Evolutionary conservation across 2,113 vertebrate genomes (phyloP), one percentile per base, ranked within the genome.

Genomic region (Sardina pilchardus): DNA sequence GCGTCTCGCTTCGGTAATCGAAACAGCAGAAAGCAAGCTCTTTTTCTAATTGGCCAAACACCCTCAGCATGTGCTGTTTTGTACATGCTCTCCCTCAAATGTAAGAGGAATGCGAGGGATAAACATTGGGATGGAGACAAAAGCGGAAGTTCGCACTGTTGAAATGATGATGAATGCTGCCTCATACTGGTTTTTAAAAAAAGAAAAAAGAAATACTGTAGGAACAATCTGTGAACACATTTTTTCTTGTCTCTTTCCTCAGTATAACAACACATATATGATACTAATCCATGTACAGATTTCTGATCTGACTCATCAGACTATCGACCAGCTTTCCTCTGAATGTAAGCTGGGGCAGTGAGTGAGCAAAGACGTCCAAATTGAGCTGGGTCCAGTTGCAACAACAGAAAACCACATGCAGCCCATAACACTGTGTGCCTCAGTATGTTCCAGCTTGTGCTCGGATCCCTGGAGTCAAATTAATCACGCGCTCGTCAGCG

Each of bases 381-480:
- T 36, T 78, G 71, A 78, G 12, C 30, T 12, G 26, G 30, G 30
- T 34, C 30, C 71, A 78, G 14, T 36, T 14, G 71, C 71, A 78
- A 78, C 71, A 78, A 16, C 30, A 34, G 71, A 10, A 78, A 78
- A 78, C 71, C 71, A 78, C 71, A 78, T 78, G 71, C 14, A 34
- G 71, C 3, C 34, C 0, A 34, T 78, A 78, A 78, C 71, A 78
- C n/a, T 30, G n/a, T 67, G 63, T 67, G 71, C 34, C 71, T 78
- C 3, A 36, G 16, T 34, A 1, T 78, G 26, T 30, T 36, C 71
- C 71, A 78, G 30, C 3, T 17, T 12, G 16, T 34, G 10, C 71
- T 36, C 36, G 14, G n/a, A 59, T 59, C 53, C 21, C 50, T 53
- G 14, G 50, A 17, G 50, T 3, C 16, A 26, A 30, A 71, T 71